Evolutionary conservation across 2,113 vertebrate genomes (phyloP), one percentile per base, ranked within the genome.

Genomic region (Pygathrix nemaeus): DNA sequence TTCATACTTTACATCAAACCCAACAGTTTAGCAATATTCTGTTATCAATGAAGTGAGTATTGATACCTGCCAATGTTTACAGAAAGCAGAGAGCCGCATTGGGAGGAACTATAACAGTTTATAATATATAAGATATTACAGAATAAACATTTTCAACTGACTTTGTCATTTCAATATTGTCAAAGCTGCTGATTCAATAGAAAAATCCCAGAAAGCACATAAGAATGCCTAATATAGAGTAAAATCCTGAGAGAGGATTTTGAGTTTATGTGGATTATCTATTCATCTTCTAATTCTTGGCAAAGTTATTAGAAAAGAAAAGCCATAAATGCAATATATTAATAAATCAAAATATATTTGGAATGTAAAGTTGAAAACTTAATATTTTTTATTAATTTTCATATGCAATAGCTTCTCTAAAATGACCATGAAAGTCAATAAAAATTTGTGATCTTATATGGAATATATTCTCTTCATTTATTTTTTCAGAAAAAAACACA

Each of bases 311-410:
- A 75, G 13, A 20, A 35, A 85, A 27, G 1, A 89, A 85, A 73
- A 76, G 0, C 7, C 13, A 17, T 55, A 48, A 38, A 80, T n/a
- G 72, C 30, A 40, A 48, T 91, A 45, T 18, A 61, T 6, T 61
- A 84, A 45, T 73, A 85, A 73, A 78, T 10, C 25, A 59, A 90
- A 76, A 82, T 90, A 8, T 2, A 61, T 0, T 80, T 52, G 18
- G 9, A 94, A 40, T 88, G 59, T 43, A 95, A 96, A 84, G 17
- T 61, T 75, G 25, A 17, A 78, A 64, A 64, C 59, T 86, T 45
- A 73, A 12, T 35, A 48, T 95, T 72, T 93, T 57, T 61, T 72
- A 55, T 7, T 75, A 52, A 95, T 85, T 97, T 93, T 79, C 23
- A 30, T 50, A 70, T 94, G 30, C 11, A 16, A 55, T 40, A 80